Evolutionary conservation across 2,888 invertebrate species (phyloP).

Genomic region (Leucophora obtusa): DNA sequence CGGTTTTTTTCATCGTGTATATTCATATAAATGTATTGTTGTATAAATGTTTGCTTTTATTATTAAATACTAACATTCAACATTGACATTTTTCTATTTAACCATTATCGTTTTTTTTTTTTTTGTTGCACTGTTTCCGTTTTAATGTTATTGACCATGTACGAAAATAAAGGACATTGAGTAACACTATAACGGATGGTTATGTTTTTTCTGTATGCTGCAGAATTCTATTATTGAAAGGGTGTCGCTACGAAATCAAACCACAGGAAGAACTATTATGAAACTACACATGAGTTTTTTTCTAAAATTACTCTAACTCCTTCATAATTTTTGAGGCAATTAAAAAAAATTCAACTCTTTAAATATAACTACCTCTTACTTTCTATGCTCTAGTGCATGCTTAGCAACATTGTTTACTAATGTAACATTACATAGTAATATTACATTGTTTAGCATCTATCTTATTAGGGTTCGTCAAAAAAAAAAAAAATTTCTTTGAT

Average conservation of each 20-base stretch:
- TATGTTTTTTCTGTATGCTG: constrained; percentile 3
- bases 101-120: constrained; percentile 27
- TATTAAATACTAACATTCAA: constrained; percentile 34
- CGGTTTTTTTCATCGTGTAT: too few relatives aligned
- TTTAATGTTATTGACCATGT: constrained; percentile 46
- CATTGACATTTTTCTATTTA: constrained; percentile 55
- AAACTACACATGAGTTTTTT: constrained; percentile 51
- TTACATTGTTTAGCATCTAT: too few relatives aligned
- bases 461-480: too few relatives aligned
- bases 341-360: constrained; percentile 54
- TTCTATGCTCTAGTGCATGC: background rate
- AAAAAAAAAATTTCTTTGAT: too few relatives aligned
- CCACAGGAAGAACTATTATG: constrained; percentile 45
- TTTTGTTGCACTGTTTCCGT: constrained; percentile 48
- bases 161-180: constrained; percentile 26
- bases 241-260: background rate
- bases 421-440: background rate
- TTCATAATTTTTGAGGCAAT: constrained; percentile 48
- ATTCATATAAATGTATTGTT: too few relatives aligned
- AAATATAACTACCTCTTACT: background rate
- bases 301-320: constrained; percentile 6
- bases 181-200: constrained; percentile 4
- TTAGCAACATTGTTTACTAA: background rate
- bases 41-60: constrained; percentile 11
- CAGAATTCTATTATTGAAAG: background rate